These are phyloP conservation scores for Ophioderma brevispina DNA, from an alignment of 35 echinoderm and acorn worm species.

Conservation along the genomic window DNA sequence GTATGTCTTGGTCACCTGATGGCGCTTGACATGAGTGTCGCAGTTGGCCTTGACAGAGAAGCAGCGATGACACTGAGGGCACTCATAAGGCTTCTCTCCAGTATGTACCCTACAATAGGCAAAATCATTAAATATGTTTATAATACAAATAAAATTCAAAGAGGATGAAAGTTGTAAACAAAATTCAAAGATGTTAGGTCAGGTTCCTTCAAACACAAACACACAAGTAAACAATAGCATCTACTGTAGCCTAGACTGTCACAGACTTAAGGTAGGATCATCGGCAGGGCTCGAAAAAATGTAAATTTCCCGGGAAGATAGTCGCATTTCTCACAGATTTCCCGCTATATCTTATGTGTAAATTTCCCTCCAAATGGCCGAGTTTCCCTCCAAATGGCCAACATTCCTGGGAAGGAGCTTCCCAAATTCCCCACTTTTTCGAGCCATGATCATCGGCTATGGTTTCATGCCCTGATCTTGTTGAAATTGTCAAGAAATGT, in stretches of 20 bases:
- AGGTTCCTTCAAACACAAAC: neutral
- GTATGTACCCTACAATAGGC: neutral
- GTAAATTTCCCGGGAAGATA: too few species aligned
- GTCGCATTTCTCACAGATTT: too few species aligned
- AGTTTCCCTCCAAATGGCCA: too few species aligned
- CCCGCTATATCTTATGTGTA: too few species aligned
- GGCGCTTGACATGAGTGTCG: neutral
- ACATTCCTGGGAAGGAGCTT: too few species aligned
- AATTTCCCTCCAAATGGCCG: too few species aligned
- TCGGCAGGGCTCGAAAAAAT: neutral
- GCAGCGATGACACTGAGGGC: slow-evolving; percentile 4
- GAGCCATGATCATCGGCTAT: neutral
- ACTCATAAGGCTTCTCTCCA: neutral
- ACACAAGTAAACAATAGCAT: neutral
- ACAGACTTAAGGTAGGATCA: neutral
- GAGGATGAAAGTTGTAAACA: neutral
- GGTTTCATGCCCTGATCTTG: too few species aligned
- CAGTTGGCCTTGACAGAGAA: slow-evolving; percentile 3
- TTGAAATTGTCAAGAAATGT: too few species aligned
- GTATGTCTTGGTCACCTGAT: slow-evolving; percentile 7
- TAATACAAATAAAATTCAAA: too few species aligned
- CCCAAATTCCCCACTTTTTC: too few species aligned
- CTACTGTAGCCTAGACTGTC: neutral
- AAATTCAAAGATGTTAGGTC: neutral
- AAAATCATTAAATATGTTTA: too few species aligned